These are phyloP conservation scores for Steromphala cineraria DNA, from an alignment of 2,888 invertebrate species.

Conservation along the genomic window DNA sequence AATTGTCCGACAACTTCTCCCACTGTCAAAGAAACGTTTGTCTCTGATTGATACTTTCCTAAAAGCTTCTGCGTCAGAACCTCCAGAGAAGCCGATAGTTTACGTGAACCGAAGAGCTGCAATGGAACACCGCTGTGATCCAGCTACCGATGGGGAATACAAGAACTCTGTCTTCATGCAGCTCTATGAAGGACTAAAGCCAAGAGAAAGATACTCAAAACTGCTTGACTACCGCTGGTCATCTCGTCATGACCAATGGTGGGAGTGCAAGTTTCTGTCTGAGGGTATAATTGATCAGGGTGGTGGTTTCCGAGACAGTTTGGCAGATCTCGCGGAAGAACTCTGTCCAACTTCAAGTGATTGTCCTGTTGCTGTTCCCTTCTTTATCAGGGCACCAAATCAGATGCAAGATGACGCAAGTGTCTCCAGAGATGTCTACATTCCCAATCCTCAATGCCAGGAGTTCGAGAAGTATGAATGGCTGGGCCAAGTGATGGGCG, in stretches of 20 bases:
- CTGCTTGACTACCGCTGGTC: slow-evolving; percentile 71
- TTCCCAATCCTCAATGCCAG: slow-evolving; percentile 70
- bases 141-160: slow-evolving; percentile 64
- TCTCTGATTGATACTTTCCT: slow-evolving; percentile 71
- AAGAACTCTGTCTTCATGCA: slow-evolving; percentile 73
- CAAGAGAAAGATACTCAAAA: slow-evolving; percentile 64
- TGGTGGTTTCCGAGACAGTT: slow-evolving; percentile 75
- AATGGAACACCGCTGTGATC: slow-evolving; percentile 71
- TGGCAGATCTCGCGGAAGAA: slow-evolving; percentile 74
- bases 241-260: slow-evolving; percentile 71
- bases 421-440: slow-evolving; percentile 70
- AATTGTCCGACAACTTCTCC: slow-evolving; percentile 70
- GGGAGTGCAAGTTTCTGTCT: slow-evolving; percentile 75
- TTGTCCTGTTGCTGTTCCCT: slow-evolving; percentile 68
- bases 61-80: slow-evolving; percentile 69
- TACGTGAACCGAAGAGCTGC: slow-evolving; percentile 73
- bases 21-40: slow-evolving; percentile 70
- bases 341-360: slow-evolving; percentile 71
- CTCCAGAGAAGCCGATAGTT: slow-evolving; percentile 62
- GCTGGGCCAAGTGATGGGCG: slow-evolving; percentile 75
- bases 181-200: slow-evolving; percentile 72
- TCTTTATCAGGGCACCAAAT: slow-evolving; percentile 73
- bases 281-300: slow-evolving; percentile 76
- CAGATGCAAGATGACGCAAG: slow-evolving; percentile 70
- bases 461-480: slow-evolving; percentile 71